Percentiles rank a stretch among this genome's conserved stretches.
Evolutionary conservation across 2,888 invertebrate genomes (phyloP).

Genomic region (Platerodrilus igneus): DNA sequence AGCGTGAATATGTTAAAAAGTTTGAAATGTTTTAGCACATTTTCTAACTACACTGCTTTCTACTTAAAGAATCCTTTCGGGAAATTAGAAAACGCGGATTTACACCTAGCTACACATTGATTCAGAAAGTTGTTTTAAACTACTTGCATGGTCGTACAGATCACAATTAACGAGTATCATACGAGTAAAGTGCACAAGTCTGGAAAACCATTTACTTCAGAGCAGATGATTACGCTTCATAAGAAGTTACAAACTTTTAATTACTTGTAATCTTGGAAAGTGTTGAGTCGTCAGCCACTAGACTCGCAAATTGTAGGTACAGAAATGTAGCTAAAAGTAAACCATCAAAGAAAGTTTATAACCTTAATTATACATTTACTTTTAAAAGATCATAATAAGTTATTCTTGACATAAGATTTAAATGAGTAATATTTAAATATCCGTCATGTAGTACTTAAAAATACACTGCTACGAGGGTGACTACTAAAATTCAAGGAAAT

Average conservation of each 20-base stretch:
- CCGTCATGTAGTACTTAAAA: no score
- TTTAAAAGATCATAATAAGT: no score
- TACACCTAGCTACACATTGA: constrained; percentile 10
- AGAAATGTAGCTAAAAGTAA: no score
- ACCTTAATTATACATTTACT: no score
- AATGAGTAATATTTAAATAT: no score
- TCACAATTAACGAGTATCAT: constrained; percentile 22
- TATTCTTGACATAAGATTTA: no score
- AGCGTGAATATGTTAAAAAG: constrained; percentile 34
- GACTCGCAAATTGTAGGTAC: no score
- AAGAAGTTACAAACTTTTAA: constrained; percentile 34
- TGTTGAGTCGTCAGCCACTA: constrained; percentile 16
- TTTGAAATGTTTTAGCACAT: constrained; percentile 21
- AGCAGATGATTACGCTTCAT: constrained; percentile 32
- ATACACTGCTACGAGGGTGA: no score
- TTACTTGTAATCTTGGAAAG: constrained; percentile 27
- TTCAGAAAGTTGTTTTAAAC: constrained; percentile 11
- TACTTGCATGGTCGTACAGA: constrained; percentile 18
- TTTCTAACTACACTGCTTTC: constrained; percentile 4
- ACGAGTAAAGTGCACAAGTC: constrained; percentile 20
- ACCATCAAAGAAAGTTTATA: no score
- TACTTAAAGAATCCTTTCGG: no score
- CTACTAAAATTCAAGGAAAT: no score
- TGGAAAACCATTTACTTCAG: constrained; percentile 30
- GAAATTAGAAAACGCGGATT: no score